These are phyloP conservation scores for Anhinga anhinga DNA, from an alignment of 2,113 vertebrate species.

Conservation along the genomic window DNA sequence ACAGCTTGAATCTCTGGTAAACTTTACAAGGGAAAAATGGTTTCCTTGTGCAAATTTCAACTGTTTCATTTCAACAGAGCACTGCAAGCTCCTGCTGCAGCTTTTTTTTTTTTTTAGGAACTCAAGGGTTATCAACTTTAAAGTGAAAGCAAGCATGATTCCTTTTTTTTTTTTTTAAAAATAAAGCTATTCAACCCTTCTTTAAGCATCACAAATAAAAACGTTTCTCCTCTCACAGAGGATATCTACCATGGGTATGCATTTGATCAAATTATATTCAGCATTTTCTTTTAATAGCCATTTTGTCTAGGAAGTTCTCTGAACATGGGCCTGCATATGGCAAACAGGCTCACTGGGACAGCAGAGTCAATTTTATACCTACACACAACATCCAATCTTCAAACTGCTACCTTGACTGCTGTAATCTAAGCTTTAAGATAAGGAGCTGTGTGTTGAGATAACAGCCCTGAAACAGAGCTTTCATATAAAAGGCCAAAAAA, in stretches of 20 bases:
- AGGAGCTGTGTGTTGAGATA: slow-evolving; percentile 21
- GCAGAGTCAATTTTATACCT: slow-evolving; percentile 19
- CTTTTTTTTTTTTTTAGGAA: no score
- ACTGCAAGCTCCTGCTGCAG: not conserved
- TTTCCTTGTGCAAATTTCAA: not conserved
- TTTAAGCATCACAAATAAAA: slow-evolving; percentile 12
- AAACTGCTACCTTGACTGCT: not conserved
- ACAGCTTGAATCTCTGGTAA: not conserved
- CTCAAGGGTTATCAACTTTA: not conserved
- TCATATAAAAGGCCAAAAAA: slow-evolving; percentile 35
- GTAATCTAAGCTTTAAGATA: slow-evolving; percentile 47
- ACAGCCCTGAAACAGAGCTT: slow-evolving; percentile 26
- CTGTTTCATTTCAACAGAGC: not conserved
- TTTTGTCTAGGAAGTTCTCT: not conserved
- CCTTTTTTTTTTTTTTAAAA: not conserved
- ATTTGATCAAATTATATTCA: not conserved
- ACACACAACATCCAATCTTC: slow-evolving; percentile 7
- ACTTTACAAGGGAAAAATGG: not conserved
- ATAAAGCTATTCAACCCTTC: not conserved
- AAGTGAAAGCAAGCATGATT: not conserved
- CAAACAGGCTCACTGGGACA: slow-evolving; percentile 2
- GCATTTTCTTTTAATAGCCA: not conserved
- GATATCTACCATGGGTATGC: not conserved
- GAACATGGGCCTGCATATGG: not conserved
- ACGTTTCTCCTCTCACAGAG: not conserved